Evolutionary conservation across 37 sponge, comb jelly and placozoan genomes (phyloP).

Genomic region (Agelas oroides): DNA sequence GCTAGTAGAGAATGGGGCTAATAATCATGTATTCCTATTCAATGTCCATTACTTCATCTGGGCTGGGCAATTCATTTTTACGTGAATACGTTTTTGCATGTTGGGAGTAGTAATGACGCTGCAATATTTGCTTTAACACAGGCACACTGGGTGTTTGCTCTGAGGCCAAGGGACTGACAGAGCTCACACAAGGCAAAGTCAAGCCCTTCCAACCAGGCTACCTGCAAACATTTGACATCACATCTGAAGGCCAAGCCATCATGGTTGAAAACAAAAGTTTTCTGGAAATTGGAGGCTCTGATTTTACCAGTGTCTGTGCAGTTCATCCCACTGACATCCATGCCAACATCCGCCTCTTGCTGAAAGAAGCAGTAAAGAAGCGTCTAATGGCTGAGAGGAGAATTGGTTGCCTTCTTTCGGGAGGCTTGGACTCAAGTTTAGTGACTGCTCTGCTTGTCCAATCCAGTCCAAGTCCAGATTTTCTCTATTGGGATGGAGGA

Average conservation of each 20-base stretch:
- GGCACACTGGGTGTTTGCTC: slow-evolving; percentile 36
- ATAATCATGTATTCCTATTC: too few relatives aligned
- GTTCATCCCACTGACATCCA: slow-evolving; percentile 6
- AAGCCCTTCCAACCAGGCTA: slow-evolving; percentile 62
- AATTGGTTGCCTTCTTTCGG: slow-evolving; percentile 66
- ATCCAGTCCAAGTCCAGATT: slow-evolving; percentile 17
- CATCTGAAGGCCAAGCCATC: slow-evolving; percentile 9
- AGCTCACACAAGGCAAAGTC: slow-evolving; percentile 17
- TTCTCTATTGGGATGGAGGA: slow-evolving; percentile 69
- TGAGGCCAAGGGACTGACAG: slow-evolving; percentile 67
- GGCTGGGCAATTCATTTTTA: too few relatives aligned
- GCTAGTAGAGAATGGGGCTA: too few relatives aligned
- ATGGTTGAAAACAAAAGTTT: background rate
- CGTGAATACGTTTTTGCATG: too few relatives aligned
- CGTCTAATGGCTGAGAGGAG: slow-evolving; percentile 60
- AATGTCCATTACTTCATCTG: too few relatives aligned
- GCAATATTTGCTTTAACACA: background rate
- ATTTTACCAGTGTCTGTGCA: background rate
- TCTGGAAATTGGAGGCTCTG: too few relatives aligned
- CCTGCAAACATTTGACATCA: slow-evolving; percentile 19
- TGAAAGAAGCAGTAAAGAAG: slow-evolving; percentile 71
- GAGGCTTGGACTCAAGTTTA: slow-evolving; percentile 82
- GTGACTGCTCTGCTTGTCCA: slow-evolving; percentile 67
- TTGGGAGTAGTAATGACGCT: too few relatives aligned
- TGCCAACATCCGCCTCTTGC: slow-evolving; percentile 46